Evolutionary conservation across 2,797 vertebrate species (phyloP).

Genomic region (Eulemur coronatus): DNA sequence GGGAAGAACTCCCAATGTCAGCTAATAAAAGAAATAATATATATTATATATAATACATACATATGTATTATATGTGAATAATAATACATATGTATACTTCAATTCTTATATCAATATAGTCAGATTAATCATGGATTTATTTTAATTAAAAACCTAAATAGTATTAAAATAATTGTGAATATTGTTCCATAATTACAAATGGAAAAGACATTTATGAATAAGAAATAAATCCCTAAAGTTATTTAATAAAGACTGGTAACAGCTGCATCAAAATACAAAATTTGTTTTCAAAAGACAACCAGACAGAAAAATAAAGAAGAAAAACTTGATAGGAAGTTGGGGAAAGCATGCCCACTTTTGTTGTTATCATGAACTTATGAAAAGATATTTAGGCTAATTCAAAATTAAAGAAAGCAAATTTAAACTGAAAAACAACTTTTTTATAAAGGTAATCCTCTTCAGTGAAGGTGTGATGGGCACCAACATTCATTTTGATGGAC

Average conservation of each 20-base stretch:
- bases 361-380: background rate
- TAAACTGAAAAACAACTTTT: background rate
- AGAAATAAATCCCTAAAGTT: background rate
- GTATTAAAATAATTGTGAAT: background rate
- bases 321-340: background rate
- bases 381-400: background rate
- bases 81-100: background rate
- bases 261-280: background rate
- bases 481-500: background rate
- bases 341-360: background rate
- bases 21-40: background rate
- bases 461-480: background rate
- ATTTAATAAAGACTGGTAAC: background rate
- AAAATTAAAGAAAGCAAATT: background rate
- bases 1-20: background rate
- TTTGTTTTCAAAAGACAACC: background rate
- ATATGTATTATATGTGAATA: no score
- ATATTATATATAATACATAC: background rate
- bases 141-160: background rate
- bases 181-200: background rate
- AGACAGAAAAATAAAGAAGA: background rate
- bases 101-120: background rate
- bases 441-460: background rate
- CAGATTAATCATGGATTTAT: background rate
- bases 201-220: background rate